Conservation (phyloP, 1,140 invertebrate species). For the Mactra quadrangularis region DNA sequence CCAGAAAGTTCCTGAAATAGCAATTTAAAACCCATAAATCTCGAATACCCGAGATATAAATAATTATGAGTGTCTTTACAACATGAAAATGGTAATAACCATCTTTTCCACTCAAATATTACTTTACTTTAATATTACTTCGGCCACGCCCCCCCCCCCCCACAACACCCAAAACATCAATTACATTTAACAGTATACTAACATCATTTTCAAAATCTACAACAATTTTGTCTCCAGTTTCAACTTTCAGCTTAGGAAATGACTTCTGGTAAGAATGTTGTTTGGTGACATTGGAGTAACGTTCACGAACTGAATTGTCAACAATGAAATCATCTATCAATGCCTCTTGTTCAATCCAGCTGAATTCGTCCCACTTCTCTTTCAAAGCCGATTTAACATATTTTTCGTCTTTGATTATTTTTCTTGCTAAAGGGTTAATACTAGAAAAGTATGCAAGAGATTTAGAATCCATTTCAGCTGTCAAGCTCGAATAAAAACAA, state of each 20-base stretch:
- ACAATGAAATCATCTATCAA: conserved; percentile 47
- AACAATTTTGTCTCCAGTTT: conserved; percentile 54
- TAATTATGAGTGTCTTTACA: no score
- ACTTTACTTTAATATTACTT: no score
- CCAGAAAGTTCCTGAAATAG: no score
- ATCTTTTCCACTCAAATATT: no score
- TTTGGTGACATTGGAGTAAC: conserved; percentile 12
- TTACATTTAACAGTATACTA: no score
- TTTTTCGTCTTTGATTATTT: conserved; percentile 50
- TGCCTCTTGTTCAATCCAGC: conserved; percentile 17
- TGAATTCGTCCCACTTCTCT: conserved; percentile 22
- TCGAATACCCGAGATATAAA: no score
- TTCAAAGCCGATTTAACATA: conserved; percentile 6
- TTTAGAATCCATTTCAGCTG: conserved; percentile 15
- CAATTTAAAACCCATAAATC: no score
- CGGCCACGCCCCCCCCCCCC: no score
- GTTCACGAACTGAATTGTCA: conserved; percentile 29
- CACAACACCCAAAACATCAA: no score
- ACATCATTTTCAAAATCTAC: conserved; percentile 58
- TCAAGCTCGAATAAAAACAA: no score
- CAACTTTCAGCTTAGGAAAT: conserved; percentile 49
- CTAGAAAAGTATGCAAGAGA: conserved; percentile 38
- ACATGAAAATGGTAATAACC: no score
- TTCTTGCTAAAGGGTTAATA: conserved; percentile 50
- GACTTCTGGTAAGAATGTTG: conserved; percentile 31